phyloP scores from a whole-genome alignment of 2,113 vertebrate genomes.

The Motacilla tschutschensis region DNA sequence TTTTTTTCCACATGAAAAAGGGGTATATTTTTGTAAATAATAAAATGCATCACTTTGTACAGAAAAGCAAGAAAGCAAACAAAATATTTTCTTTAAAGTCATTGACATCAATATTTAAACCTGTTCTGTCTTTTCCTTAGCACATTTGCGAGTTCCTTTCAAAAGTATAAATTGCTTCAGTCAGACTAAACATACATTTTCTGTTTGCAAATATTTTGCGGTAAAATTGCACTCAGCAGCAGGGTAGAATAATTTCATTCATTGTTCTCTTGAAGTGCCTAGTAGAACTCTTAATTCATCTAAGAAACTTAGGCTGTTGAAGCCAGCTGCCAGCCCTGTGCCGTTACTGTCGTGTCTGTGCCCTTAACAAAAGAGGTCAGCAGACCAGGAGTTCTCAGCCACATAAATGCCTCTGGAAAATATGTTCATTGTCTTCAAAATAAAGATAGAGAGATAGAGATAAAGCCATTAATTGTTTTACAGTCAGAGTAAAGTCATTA shows the following conservation, averaged over 20 bases:
- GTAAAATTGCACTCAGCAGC: not conserved
- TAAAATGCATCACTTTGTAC: not conserved
- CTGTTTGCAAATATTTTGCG: conserved; percentile 13
- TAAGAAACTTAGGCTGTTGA: not conserved
- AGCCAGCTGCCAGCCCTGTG: not conserved
- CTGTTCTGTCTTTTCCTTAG: not conserved
- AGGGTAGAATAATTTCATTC: not conserved
- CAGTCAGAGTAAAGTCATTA: not conserved
- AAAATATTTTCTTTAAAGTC: not conserved
- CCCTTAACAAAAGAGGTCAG: not conserved
- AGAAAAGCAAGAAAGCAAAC: conserved; percentile 2
- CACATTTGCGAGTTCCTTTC: not conserved
- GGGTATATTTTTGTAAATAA: not conserved
- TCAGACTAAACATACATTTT: conserved; percentile 28
- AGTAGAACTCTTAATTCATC: not conserved
- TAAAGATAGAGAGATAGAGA: not conserved
- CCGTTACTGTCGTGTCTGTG: not conserved
- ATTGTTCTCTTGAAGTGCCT: not conserved
- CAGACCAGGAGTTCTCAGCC: not conserved
- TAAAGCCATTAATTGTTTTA: not conserved
- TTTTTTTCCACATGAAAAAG: not conserved
- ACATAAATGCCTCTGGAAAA: not conserved
- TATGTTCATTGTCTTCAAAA: not conserved
- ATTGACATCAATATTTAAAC: not conserved
- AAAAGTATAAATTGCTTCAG: not conserved